A percentile compares a stretch with the other conserved stretches of the same genome.
These are phyloP conservation scores for Acanthornis magna DNA, from an alignment of 2,797 vertebrate species.

Conservation along the genomic window DNA sequence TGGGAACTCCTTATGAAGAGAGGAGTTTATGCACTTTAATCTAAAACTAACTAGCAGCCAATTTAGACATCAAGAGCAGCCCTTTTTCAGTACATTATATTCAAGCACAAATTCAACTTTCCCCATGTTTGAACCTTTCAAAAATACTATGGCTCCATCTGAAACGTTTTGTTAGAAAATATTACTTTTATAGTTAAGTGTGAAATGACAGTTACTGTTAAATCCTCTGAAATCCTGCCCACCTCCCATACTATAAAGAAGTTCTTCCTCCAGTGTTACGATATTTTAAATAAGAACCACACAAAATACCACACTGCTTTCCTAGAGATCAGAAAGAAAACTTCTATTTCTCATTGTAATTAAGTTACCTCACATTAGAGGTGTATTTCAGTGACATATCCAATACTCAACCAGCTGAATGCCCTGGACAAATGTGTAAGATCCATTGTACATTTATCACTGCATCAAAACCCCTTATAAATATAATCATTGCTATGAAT, in stretches of 20 bases:
- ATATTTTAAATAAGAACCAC: not conserved
- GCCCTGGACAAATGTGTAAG: not conserved
- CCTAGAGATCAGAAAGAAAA: not conserved
- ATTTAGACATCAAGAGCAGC: not conserved
- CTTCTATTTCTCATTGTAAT: not conserved
- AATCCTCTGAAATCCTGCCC: not conserved
- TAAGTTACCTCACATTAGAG: not conserved
- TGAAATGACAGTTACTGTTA: not conserved
- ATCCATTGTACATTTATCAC: not conserved
- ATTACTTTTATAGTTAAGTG: not conserved
- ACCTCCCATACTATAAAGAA: not conserved
- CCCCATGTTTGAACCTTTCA: not conserved
- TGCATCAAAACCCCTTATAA: not conserved
- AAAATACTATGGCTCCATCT: not conserved
- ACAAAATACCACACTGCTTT: not conserved
- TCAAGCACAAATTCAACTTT: not conserved
- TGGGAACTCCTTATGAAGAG: not conserved
- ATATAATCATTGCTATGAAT: not conserved
- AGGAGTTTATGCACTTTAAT: not conserved
- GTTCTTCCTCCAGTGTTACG: not conserved
- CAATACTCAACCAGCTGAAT: not conserved
- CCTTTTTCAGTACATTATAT: not conserved
- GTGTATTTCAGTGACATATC: not conserved
- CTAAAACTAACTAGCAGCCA: not conserved
- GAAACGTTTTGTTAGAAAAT: not conserved